Base-by-base conservation (phyloP, 2,797 vertebrate species). In the Pygocentrus nattereri region DNA sequence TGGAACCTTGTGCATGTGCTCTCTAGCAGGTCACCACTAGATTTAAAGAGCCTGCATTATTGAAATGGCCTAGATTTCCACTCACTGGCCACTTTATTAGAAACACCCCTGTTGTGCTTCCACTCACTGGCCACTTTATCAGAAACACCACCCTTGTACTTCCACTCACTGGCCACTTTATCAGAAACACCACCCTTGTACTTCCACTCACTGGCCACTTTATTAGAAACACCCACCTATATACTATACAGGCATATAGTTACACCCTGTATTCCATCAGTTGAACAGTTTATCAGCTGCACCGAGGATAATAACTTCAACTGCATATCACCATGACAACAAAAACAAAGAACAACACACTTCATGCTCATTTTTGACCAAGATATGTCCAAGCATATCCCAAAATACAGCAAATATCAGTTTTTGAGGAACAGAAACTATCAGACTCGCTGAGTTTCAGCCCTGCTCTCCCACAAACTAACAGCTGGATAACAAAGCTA, bases 21-120 rank as follows among this genome's bases (percentile, higher is more conserved):
- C 11, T 59, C 30, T 18, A 16, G 34, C 31, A 65, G 31, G 25
- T 30, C 62, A 31, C 31, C 31, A 21, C 62, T 27, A 62, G 23
- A 2, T 18, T 65, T 19, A 38, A 34, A 34, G 31, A n/a, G 30
- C 56, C 21, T 59, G 30, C 16, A 64, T 6, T 34, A 65, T 7
- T 79, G 76, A 74, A 11, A 87, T 77, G 78, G 83, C 50, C 15
- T 52, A 52, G 5, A 13, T 18, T n/a, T n/a, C n/a, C n/a, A n/a
- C n/a, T n/a, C n/a, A n/a, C n/a, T n/a, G n/a, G n/a, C n/a, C n/a
- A n/a, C n/a, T n/a, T n/a, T n/a, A n/a, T n/a, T n/a, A n/a, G n/a
- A n/a, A n/a, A n/a, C n/a, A n/a, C n/a, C 34, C 34, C 34, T 3
- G 34, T 38, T 38, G 34, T 38, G 6, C 34, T 38, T 38, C 34